phyloP scores from a whole-genome alignment of 2,113 vertebrate genomes.

The Neogobius melanostomus region DNA sequence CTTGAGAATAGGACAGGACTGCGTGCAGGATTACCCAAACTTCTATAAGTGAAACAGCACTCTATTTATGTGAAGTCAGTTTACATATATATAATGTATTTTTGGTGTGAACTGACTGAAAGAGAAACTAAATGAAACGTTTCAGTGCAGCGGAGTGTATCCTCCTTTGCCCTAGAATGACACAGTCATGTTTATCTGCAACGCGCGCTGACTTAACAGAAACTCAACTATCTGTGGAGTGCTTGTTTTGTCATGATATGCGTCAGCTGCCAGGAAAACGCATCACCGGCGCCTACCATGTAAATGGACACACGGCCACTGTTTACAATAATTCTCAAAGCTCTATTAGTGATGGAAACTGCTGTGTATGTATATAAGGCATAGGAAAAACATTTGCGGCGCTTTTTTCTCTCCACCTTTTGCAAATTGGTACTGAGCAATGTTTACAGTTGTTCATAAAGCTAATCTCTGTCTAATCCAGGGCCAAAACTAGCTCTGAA shows the following conservation, averaged over 20 bases:
- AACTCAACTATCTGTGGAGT: conserved; percentile 15
- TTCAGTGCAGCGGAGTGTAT: background rate
- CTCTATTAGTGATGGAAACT: no score
- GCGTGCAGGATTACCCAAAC: no score
- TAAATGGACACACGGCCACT: conserved; percentile 23
- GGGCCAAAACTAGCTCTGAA: background rate
- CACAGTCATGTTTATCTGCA: conserved; percentile 10
- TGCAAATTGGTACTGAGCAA: background rate
- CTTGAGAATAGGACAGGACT: no score
- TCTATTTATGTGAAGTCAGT: no score
- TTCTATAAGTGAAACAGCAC: no score
- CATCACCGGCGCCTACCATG: conserved; percentile 37
- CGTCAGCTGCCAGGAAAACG: conserved; percentile 61
- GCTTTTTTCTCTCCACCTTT: background rate
- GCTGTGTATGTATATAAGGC: no score
- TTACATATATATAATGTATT: no score
- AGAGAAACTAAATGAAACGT: no score
- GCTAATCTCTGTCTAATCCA: background rate
- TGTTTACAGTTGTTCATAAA: no score
- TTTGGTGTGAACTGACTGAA: no score
- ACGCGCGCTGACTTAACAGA: conserved; percentile 48
- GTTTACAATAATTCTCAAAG: conserved; percentile 13
- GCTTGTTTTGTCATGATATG: conserved; percentile 12
- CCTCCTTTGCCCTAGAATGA: background rate
- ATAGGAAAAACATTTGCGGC: no score